phyloP scores from a whole-genome alignment of 2,888 invertebrate species.

The Drosophila pullipes region DNA sequence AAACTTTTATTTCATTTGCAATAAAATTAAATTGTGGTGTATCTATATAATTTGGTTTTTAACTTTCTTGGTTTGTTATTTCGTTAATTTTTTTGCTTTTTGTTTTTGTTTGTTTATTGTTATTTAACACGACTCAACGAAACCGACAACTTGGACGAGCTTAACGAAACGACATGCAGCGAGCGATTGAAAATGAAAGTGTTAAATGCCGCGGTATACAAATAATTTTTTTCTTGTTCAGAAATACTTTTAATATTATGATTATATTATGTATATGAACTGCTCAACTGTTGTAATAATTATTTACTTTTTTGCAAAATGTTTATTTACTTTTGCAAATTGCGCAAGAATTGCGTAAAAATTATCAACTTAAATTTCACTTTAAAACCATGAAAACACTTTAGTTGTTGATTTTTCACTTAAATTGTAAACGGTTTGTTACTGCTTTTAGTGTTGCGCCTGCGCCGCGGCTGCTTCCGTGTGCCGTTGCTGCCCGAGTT shows the following conservation, averaged over 20 bases:
- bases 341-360: constrained; percentile 45
- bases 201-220: constrained; percentile 57
- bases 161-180: constrained; percentile 46
- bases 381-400: constrained; percentile 34
- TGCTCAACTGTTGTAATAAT: constrained; percentile 58
- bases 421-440: constrained; percentile 19
- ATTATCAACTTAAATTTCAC: constrained; percentile 57
- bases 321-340: constrained; percentile 58
- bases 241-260: constrained; percentile 24
- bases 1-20: constrained; percentile 47
- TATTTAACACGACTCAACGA: constrained; percentile 74
- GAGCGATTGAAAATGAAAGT: constrained; percentile 74
- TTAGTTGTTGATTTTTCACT: constrained; percentile 32
- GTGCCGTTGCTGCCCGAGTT: constrained; percentile 76
- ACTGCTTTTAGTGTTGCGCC: constrained; percentile 34
- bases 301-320: constrained; percentile 53
- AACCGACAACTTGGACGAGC: constrained; percentile 43
- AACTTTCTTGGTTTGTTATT: constrained; percentile 34
- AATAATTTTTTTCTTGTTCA: constrained; percentile 30
- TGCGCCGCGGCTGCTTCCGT: constrained; percentile 73
- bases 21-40: not conserved
- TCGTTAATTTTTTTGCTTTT: constrained; percentile 21
- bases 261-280: constrained; percentile 22
- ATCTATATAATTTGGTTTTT: constrained; percentile 27
- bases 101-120: constrained; percentile 55